These are phyloP conservation scores for Ctenomys sociabilis DNA, from an alignment of 2,113 vertebrate genomes.

Conservation along the genomic window DNA sequence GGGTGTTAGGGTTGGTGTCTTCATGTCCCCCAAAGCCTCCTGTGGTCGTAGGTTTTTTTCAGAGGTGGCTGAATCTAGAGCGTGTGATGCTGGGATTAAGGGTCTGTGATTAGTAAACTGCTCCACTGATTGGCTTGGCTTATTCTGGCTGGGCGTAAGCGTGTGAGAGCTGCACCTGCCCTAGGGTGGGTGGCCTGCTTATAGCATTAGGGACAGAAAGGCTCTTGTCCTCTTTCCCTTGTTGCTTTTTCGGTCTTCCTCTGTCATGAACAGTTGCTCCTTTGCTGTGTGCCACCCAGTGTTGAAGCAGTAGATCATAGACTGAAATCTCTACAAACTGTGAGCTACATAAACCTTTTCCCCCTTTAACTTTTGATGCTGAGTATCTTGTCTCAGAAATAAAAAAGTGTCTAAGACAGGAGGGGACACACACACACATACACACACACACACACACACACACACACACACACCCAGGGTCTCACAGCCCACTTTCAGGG, in stretches of 20 bases:
- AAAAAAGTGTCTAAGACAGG: background rate
- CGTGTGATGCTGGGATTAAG: background rate
- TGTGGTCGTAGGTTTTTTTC: background rate
- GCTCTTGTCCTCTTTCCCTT: background rate
- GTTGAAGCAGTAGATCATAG: background rate
- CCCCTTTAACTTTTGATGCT: background rate
- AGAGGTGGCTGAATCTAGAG: too few species aligned
- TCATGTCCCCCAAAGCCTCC: background rate
- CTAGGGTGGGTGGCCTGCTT: background rate
- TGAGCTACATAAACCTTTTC: background rate
- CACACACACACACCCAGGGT: background rate
- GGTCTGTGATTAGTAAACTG: background rate
- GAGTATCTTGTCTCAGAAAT: background rate
- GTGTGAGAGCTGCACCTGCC: background rate
- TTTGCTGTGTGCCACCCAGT: background rate
- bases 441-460: background rate
- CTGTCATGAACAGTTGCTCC: too few species aligned
- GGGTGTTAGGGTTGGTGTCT: background rate
- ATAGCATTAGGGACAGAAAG: background rate
- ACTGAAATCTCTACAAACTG: background rate
- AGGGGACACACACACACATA: background rate
- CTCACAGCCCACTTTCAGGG: background rate
- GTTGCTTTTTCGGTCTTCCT: too few species aligned
- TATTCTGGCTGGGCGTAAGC: background rate
- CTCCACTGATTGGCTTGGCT: background rate